phyloP scores from a whole-genome alignment of 2,888 invertebrate genomes.

The Barypeithes pellucidus region DNA sequence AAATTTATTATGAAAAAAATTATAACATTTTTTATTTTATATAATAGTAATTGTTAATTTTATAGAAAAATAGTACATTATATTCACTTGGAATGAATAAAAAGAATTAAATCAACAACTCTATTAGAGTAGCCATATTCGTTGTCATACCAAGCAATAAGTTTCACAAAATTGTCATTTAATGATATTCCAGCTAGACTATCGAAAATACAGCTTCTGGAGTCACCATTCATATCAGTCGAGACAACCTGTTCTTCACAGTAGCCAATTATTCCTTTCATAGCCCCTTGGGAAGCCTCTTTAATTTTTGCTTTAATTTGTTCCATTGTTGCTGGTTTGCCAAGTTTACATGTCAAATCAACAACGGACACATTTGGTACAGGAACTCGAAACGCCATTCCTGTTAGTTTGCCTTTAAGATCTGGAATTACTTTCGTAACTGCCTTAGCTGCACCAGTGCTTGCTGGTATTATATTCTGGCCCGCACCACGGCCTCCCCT shows the following conservation, averaged over 20 bases:
- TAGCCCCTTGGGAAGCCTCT: slow-evolving; percentile 86
- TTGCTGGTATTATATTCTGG: slow-evolving; percentile 84
- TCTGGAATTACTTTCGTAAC: slow-evolving; percentile 88
- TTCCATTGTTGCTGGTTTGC: slow-evolving; percentile 89
- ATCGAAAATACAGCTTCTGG: slow-evolving; percentile 82
- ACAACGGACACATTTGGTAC: slow-evolving; percentile 98
- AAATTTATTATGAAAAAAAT: background rate
- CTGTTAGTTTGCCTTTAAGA: slow-evolving; percentile 84
- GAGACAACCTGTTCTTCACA: slow-evolving; percentile 98
- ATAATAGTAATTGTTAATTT: background rate
- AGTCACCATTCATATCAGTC: slow-evolving; percentile 89
- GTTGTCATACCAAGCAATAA: slow-evolving; percentile 99
- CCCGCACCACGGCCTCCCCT: slow-evolving; percentile 81
- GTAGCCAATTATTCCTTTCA: slow-evolving; percentile 94
- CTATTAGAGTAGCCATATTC: slow-evolving; percentile 98
- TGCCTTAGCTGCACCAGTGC: slow-evolving; percentile 86
- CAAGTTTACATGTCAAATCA: slow-evolving; percentile 84
- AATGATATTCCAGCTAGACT: slow-evolving; percentile 96
- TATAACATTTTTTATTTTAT: background rate
- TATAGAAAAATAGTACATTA: too few relatives aligned
- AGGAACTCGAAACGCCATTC: slow-evolving; percentile 99
- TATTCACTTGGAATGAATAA: slow-evolving; percentile 81
- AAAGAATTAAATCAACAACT: slow-evolving; percentile 94
- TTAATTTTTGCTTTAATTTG: slow-evolving; percentile 88
- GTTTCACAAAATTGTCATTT: slow-evolving; percentile 95